Base-by-base conservation (phyloP, 2,113 vertebrate genomes). In the Indicator maculatus region DNA sequence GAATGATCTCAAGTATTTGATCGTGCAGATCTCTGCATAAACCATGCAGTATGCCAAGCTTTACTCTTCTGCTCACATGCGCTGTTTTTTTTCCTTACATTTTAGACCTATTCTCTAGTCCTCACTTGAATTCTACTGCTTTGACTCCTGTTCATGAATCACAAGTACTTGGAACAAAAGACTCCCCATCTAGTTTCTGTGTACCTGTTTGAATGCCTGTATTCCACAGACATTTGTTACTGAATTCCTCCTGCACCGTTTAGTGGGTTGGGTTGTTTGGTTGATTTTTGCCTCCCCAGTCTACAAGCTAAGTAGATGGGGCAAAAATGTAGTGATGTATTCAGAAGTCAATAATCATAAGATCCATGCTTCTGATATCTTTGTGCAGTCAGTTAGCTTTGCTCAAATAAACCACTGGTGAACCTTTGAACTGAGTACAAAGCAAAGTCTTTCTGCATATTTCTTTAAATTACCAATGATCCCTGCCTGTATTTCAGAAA, bases 401-500 rank as follows among this genome's bases (percentile, higher is more conserved):
- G 73, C 66, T 87, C 28, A 55, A 11, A 23, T 78, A 36, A n/a
- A 33, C 11, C 27, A 15, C 58, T 69, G 11, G 27, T 58, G 52
- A 36, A n/a, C 26, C 52, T 88, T 80, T 75, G 38, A 75, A 53
- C 27, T 65, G 31, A 36, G 55, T 47, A 18, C 55, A 74, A 73
- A 88, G 41, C n/a, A 12, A 47, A 36, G 31, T 19, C 47, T 79
- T 83, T 41, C 55, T 88, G 41, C 75, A 6, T 47, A 4, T 53
- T 65, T 79, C 67, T 83, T 66, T 24, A 33, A 63, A 12, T 60
- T 47, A n/a, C 44, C 39, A 16, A 0, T 69, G 58, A 65, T 55
- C 50, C 21, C 65, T 83, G 26, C 41, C 65, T 90, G 9, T 95
- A 16, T 96, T 96, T 70, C 94, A 99, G 99, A 99, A 99, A 98